These are phyloP conservation scores for Catocala fraxini DNA, from an alignment of 2,888 invertebrate species.

Conservation along the genomic window DNA sequence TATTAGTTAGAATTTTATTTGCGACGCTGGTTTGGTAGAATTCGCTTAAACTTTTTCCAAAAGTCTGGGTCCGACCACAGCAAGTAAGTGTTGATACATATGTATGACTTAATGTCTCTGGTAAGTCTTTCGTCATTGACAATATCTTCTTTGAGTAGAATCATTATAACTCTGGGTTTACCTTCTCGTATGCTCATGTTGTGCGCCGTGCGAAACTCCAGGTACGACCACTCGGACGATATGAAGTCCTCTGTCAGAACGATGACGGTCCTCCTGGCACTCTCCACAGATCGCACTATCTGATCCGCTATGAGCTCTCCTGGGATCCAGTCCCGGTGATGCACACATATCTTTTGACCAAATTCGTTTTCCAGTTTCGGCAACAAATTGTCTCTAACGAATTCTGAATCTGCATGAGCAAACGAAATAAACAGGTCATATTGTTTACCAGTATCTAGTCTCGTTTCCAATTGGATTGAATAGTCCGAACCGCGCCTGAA, in stretches of 20 bases:
- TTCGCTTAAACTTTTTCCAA: too few species aligned
- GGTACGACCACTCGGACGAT: not conserved
- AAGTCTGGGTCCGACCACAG: too few species aligned
- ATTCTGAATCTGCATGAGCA: conserved; percentile 25
- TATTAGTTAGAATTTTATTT: too few species aligned
- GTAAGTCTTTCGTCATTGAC: not conserved
- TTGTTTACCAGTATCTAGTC: conserved; percentile 17
- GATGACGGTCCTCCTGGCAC: conserved; percentile 28
- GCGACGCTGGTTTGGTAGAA: too few species aligned
- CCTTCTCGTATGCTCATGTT: not conserved
- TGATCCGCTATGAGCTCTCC: conserved; percentile 34
- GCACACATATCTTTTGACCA: conserved; percentile 26
- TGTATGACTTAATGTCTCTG: not conserved
- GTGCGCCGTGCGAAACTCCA: not conserved
- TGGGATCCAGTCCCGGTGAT: conserved; percentile 30
- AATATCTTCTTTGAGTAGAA: not conserved
- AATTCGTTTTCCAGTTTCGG: conserved; percentile 35
- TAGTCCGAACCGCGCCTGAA: too few species aligned
- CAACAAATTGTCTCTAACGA: conserved; percentile 10
- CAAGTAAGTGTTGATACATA: too few species aligned
- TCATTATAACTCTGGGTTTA: not conserved
- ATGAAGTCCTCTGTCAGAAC: too few species aligned
- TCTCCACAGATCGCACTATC: conserved; percentile 27
- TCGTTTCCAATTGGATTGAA: too few species aligned
- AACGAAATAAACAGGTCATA: conserved; percentile 28